Evolutionary conservation across 2,888 invertebrate genomes (phyloP).

Genomic region (Stenchaetothrips biformis): DNA sequence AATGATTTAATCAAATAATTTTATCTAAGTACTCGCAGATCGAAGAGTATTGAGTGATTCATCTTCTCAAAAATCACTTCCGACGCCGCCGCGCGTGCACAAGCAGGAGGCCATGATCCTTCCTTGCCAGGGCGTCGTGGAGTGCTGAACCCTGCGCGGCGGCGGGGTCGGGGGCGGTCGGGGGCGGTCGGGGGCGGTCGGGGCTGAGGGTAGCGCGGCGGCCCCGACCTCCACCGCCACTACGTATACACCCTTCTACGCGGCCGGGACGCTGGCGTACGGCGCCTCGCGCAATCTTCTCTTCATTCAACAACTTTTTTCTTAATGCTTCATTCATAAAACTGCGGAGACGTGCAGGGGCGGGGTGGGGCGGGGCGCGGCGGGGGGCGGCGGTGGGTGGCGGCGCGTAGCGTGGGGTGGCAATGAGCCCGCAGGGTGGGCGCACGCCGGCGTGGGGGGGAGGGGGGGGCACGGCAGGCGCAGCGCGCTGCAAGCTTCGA

Average conservation of each 20-base stretch:
- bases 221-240: neutral
- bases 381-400: neutral
- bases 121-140: neutral
- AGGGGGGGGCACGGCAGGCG: neutral
- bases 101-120: neutral
- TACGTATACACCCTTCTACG: neutral
- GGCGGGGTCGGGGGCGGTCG: too few relatives aligned
- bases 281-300: neutral
- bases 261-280: neutral
- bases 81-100: too few relatives aligned
- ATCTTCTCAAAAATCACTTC: too few relatives aligned
- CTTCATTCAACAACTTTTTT: conserved; percentile 25
- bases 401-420: neutral
- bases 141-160: neutral
- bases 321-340: conserved; percentile 24
- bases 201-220: too few relatives aligned
- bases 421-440: neutral
- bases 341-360: neutral
- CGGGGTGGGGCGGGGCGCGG: neutral
- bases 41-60: too few relatives aligned
- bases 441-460: neutral
- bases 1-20: too few relatives aligned
- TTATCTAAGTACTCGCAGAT: too few relatives aligned
- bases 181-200: too few relatives aligned
- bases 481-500: neutral